Evolutionary conservation across 1,140 invertebrate species (phyloP).

Genomic region (Meloidogyne hapla): DNA sequence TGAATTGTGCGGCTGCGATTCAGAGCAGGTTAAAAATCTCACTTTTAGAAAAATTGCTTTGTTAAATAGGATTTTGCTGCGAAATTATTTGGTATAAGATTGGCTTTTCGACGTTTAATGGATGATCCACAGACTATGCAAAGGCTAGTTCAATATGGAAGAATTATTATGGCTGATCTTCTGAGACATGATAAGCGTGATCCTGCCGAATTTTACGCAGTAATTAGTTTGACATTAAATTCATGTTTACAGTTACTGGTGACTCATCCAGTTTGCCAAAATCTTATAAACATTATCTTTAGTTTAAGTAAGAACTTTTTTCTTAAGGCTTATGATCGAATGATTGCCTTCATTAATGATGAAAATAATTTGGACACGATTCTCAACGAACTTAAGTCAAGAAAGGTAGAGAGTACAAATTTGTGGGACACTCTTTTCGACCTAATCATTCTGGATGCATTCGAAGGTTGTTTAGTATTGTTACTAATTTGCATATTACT

Average conservation of each 20-base stretch:
- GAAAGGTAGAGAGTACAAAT: slow-evolving; percentile 47
- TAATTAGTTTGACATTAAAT: too few species aligned
- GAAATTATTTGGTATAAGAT: slow-evolving; percentile 45
- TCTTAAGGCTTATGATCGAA: slow-evolving; percentile 41
- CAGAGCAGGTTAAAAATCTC: slow-evolving; percentile 16
- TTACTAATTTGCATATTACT: not conserved
- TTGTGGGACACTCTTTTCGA: slow-evolving; percentile 53
- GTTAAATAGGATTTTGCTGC: slow-evolving; percentile 45
- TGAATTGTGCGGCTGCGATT: slow-evolving; percentile 50
- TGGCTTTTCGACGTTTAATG: slow-evolving; percentile 43
- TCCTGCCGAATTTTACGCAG: slow-evolving; percentile 42
- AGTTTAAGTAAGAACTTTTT: too few species aligned
- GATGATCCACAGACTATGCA: slow-evolving; percentile 36
- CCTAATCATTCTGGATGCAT: slow-evolving; percentile 48
- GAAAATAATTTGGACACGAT: slow-evolving; percentile 45
- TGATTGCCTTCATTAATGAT: slow-evolving; percentile 47
- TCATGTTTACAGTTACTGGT: too few species aligned
- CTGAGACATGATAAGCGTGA: slow-evolving; percentile 49
- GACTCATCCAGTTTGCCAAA: too few species aligned
- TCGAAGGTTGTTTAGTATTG: slow-evolving; percentile 26
- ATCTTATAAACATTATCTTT: not conserved
- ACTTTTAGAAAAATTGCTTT: not conserved
- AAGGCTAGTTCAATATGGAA: slow-evolving; percentile 39
- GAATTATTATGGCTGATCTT: slow-evolving; percentile 47
- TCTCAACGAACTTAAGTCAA: slow-evolving; percentile 28